A percentile compares a stretch with the other conserved stretches of the same genome.
Conservation (phyloP, 2,113 vertebrate species). For the Sisor rabdophorus region DNA sequence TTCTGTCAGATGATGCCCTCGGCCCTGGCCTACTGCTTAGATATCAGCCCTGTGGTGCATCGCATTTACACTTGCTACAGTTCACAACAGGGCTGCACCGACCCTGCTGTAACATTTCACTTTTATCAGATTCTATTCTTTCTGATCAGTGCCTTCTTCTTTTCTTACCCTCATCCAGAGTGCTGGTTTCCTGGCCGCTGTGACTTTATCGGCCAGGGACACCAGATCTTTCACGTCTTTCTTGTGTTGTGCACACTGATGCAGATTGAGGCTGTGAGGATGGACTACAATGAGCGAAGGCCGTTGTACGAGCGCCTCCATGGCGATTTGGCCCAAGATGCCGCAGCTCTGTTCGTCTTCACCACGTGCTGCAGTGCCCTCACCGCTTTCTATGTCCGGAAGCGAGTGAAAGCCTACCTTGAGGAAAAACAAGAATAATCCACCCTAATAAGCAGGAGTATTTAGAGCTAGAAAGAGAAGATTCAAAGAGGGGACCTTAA, state of each 20-base stretch:
- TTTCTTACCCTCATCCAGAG: constrained; percentile 86
- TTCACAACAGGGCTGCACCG: constrained; percentile 52
- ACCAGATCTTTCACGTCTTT: constrained; percentile 90
- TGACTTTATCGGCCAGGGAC: constrained; percentile 88
- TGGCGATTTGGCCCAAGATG: constrained; percentile 73
- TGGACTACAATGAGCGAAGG: constrained; percentile 80
- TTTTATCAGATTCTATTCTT: constrained; percentile 88
- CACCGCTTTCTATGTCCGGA: constrained; percentile 78
- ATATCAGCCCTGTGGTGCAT: constrained; percentile 89
- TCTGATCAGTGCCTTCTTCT: constrained; percentile 85
- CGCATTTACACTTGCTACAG: constrained; percentile 75
- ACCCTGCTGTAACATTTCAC: constrained; percentile 81
- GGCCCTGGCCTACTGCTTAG: constrained; percentile 82
- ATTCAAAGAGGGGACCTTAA: background rate
- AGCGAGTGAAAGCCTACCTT: constrained; percentile 71
- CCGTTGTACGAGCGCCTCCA: constrained; percentile 81
- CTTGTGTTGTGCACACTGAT: constrained; percentile 86
- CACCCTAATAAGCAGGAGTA: background rate
- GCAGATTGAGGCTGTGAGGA: constrained; percentile 85
- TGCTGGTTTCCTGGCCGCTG: constrained; percentile 86
- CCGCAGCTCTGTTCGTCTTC: constrained; percentile 79
- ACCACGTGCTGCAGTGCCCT: constrained; percentile 80
- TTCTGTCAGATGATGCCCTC: constrained; percentile 90
- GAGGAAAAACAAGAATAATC: constrained; percentile 74
- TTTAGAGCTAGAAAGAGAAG: too few species aligned